A percentile compares a stretch with the other conserved stretches of the same genome.
phyloP scores from a whole-genome alignment of 2,888 invertebrate genomes.

The Athripsodes cinereus region DNA sequence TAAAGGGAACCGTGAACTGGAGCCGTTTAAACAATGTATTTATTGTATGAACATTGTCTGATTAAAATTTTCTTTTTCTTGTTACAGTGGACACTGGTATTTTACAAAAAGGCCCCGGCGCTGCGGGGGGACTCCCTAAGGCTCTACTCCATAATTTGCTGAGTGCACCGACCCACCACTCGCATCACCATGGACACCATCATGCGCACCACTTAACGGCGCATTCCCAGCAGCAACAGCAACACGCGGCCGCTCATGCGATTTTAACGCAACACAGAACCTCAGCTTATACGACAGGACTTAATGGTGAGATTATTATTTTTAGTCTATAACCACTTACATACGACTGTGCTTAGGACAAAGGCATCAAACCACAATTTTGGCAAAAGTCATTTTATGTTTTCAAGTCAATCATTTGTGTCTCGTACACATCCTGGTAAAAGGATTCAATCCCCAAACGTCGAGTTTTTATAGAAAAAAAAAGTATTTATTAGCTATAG shows the following conservation, averaged over 20 bases:
- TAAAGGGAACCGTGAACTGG: too few relatives aligned
- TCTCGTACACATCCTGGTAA: too few relatives aligned
- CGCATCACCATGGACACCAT: conserved; percentile 34
- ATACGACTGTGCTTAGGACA: too few relatives aligned
- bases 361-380: too few relatives aligned
- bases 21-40: background rate
- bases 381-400: too few relatives aligned
- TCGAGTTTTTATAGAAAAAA: too few relatives aligned
- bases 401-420: too few relatives aligned
- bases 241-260: conserved; percentile 31
- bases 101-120: conserved; percentile 35
- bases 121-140: conserved; percentile 41
- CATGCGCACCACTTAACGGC: conserved; percentile 45
- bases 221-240: conserved; percentile 38
- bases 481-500: too few relatives aligned
- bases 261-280: conserved; percentile 49
- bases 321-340: too few relatives aligned
- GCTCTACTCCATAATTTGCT: conserved; percentile 60
- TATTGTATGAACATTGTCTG: too few relatives aligned
- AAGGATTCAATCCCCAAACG: too few relatives aligned
- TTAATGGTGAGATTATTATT: conserved; percentile 54
- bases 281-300: conserved; percentile 58
- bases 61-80: too few relatives aligned
- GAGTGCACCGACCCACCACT: conserved; percentile 50
- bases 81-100: conserved; percentile 58